phyloP scores from a whole-genome alignment of 2,888 invertebrate genomes.

The Napeogenes sylphis region DNA sequence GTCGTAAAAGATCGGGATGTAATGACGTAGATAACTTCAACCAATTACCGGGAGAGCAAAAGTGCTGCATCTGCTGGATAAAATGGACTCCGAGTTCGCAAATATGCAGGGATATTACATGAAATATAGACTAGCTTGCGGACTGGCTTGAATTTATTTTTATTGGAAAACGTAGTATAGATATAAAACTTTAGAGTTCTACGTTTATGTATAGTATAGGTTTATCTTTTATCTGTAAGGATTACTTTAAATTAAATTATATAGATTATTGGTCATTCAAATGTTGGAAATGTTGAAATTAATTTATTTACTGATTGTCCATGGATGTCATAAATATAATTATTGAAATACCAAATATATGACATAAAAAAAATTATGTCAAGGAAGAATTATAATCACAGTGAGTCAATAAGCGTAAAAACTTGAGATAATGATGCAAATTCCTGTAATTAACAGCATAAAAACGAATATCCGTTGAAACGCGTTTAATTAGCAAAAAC shows the following conservation, averaged over 20 bases:
- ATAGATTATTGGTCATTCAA: too few relatives aligned
- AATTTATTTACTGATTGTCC: too few relatives aligned
- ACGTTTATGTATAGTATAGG: not conserved
- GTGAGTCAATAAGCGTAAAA: not conserved
- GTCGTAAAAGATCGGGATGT: slow-evolving; percentile 69
- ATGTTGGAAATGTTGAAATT: too few relatives aligned
- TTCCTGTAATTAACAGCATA: slow-evolving; percentile 9
- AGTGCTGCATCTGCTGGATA: slow-evolving; percentile 71
- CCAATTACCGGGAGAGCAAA: slow-evolving; percentile 70
- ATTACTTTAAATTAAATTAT: not conserved
- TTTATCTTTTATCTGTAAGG: not conserved
- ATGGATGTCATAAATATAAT: too few relatives aligned
- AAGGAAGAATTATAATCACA: not conserved
- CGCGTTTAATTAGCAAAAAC: slow-evolving; percentile 20
- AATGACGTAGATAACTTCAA: slow-evolving; percentile 75
- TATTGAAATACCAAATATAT: too few relatives aligned
- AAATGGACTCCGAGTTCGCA: slow-evolving; percentile 57
- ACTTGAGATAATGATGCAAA: slow-evolving; percentile 8
- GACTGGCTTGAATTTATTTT: slow-evolving; percentile 37
- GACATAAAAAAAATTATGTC: too few relatives aligned
- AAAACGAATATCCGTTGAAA: slow-evolving; percentile 19
- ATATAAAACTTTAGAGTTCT: not conserved
- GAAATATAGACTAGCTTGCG: slow-evolving; percentile 44
- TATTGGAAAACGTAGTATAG: slow-evolving; percentile 25
- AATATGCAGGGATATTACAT: slow-evolving; percentile 46